These are phyloP conservation scores for Calameuta filiformis DNA, from an alignment of 2,888 invertebrate species.

Conservation along the genomic window DNA sequence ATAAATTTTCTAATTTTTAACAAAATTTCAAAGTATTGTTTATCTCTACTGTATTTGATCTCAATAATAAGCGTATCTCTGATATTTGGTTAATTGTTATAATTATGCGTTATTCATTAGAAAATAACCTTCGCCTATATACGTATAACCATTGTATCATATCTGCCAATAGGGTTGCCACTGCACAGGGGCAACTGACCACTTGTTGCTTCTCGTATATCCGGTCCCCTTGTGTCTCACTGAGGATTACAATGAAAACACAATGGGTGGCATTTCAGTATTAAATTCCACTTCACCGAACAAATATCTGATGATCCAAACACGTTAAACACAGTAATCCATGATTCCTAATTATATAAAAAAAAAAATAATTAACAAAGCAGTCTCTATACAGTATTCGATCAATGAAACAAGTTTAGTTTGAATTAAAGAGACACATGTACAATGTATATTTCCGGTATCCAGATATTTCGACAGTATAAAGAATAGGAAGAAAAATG, in stretches of 20 bases:
- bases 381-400: too few species aligned
- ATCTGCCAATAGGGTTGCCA: not conserved
- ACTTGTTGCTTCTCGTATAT: not conserved
- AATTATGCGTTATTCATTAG: not conserved
- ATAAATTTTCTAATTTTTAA: not conserved
- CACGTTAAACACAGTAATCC: not conserved
- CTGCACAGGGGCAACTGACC: not conserved
- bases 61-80: not conserved
- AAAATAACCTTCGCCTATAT: not conserved
- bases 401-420: not conserved
- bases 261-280: not conserved
- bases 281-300: not conserved
- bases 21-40: not conserved
- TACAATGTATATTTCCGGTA: not conserved
- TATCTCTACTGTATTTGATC: not conserved
- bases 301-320: not conserved
- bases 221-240: not conserved
- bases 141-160: not conserved
- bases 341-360: not conserved
- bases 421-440: not conserved
- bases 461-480: not conserved
- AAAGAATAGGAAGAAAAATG: not conserved
- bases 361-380: too few species aligned
- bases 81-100: not conserved
- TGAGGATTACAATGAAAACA: not conserved